Conservation (phyloP, 2,888 invertebrate genomes). For the Dynastes grantii region DNA sequence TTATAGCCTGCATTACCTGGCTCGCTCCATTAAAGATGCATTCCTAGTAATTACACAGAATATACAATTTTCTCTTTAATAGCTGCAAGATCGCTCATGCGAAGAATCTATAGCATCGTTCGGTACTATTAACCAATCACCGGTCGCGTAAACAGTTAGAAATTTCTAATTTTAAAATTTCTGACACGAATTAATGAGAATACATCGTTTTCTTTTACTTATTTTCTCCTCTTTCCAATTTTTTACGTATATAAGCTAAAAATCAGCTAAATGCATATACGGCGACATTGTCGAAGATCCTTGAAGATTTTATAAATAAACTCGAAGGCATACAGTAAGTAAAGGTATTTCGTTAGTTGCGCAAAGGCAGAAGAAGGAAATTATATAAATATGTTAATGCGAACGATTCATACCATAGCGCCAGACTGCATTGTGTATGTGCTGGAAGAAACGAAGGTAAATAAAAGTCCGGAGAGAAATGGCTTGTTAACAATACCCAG, state of each 20-base stretch:
- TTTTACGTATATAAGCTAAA: background rate
- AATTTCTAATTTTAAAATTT: constrained; percentile 13
- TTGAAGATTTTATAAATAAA: background rate
- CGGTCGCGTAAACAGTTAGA: constrained; percentile 32
- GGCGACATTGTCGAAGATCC: background rate
- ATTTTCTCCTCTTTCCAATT: background rate
- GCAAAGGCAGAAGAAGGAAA: background rate
- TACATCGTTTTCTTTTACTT: no score
- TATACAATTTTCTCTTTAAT: constrained; percentile 21
- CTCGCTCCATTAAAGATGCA: background rate
- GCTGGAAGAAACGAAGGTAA: constrained; percentile 10
- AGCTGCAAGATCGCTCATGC: constrained; percentile 19
- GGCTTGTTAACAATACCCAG: constrained; percentile 36
- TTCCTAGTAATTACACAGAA: constrained; percentile 8
- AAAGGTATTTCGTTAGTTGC: constrained; percentile 17
- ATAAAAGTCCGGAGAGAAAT: constrained; percentile 6
- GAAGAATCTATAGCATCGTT: constrained; percentile 1
- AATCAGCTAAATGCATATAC: background rate
- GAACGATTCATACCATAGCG: constrained; percentile 8
- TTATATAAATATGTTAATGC: constrained; percentile 25
- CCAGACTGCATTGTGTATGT: background rate
- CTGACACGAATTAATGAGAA: no score
- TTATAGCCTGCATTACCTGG: background rate
- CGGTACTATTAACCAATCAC: background rate
- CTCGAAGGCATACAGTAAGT: background rate